phyloP scores from a whole-genome alignment of 2,888 invertebrate genomes.

The Anodontia alba region DNA sequence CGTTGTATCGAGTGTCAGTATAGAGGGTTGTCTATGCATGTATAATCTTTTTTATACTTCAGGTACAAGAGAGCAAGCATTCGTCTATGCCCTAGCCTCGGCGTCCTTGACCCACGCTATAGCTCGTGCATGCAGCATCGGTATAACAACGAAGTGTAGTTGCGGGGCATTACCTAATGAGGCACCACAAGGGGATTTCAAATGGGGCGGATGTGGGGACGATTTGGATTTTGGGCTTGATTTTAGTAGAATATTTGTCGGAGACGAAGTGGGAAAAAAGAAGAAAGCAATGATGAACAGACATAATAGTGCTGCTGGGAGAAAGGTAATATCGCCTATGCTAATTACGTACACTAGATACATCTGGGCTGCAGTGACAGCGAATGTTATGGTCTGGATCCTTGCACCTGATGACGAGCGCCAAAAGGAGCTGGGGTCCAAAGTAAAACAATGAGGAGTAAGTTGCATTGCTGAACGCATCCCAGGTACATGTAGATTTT shows the following conservation, averaged over 20 bases:
- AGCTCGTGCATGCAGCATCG: slow-evolving; percentile 92
- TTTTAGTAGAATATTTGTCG: slow-evolving; percentile 84
- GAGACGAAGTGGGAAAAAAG: slow-evolving; percentile 70
- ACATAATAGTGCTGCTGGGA: slow-evolving; percentile 92
- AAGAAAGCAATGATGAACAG: slow-evolving; percentile 89
- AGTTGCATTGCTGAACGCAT: no score
- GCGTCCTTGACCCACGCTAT: slow-evolving; percentile 92
- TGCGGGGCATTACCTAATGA: slow-evolving; percentile 91
- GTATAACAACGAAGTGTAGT: slow-evolving; percentile 91
- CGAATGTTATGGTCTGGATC: no score
- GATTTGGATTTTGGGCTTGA: slow-evolving; percentile 86
- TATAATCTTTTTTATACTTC: no score
- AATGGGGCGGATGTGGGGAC: slow-evolving; percentile 95
- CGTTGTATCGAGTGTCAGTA: no score
- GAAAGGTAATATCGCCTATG: slow-evolving; percentile 88
- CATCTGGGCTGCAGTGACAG: no score
- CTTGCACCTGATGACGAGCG: no score
- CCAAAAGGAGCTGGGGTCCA: no score
- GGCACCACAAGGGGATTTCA: slow-evolving; percentile 90
- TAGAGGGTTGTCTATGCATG: no score
- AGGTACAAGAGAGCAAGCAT: slow-evolving; percentile 95
- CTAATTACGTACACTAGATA: no score
- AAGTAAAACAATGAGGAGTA: no score
- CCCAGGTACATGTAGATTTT: no score
- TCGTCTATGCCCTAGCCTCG: slow-evolving; percentile 93